Conservation (phyloP, 2,113 vertebrate species). For the Rhinoderma darwinii region DNA sequence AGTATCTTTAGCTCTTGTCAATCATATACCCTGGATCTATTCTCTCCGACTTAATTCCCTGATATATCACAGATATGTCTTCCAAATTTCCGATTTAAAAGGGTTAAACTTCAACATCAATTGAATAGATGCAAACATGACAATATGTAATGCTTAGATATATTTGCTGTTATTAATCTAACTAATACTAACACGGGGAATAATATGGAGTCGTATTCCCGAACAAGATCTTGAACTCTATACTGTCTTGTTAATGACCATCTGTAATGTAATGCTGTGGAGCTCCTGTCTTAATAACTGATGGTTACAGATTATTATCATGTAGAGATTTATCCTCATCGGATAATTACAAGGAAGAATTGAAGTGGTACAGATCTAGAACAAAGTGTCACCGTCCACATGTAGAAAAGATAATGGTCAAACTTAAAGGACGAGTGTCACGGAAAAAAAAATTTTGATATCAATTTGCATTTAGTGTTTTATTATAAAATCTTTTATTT, state of each 20-base stretch:
- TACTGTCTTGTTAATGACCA: background rate
- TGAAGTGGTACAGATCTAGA: too few relatives aligned
- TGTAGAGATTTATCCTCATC: background rate
- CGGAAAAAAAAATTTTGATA: too few relatives aligned
- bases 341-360: background rate
- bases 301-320: background rate
- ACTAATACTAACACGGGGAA: background rate
- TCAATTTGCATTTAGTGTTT: too few relatives aligned
- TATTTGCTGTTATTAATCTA: background rate
- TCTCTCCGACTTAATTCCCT: background rate
- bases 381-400: too few relatives aligned
- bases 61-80: background rate
- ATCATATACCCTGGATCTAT: conserved; percentile 16
- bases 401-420: too few relatives aligned
- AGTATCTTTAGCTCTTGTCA: conserved; percentile 55
- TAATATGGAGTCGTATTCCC: background rate
- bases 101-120: background rate
- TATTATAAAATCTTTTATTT: too few relatives aligned
- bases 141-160: background rate
- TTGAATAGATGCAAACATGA: background rate
- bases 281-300: background rate
- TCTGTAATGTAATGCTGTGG: background rate
- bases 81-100: background rate
- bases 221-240: background rate
- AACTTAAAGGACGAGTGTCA: too few relatives aligned